Evolutionary conservation across 2,888 invertebrate genomes (phyloP).

Genomic region (Athripsodes cinereus): DNA sequence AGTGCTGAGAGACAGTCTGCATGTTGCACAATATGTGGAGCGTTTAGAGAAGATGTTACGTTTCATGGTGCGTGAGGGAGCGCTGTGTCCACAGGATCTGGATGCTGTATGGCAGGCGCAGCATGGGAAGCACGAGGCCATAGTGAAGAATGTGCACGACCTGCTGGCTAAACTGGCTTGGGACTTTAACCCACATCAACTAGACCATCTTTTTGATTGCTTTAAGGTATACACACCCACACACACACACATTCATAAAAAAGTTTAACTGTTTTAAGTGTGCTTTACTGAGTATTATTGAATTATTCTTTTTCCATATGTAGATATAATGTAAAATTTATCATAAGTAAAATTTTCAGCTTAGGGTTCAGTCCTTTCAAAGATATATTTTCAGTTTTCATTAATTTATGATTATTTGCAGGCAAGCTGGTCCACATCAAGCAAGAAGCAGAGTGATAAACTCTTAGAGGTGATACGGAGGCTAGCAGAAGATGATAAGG

Average conservation of each 20-base stretch:
- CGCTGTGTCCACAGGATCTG: slow-evolving; percentile 82
- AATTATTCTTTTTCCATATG: background rate
- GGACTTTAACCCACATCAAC: slow-evolving; percentile 96
- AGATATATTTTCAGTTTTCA: background rate
- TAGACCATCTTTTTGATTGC: slow-evolving; percentile 95
- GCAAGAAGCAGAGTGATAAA: slow-evolving; percentile 92
- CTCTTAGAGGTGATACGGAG: slow-evolving; percentile 89
- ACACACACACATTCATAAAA: too few relatives aligned
- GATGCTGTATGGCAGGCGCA: slow-evolving; percentile 97
- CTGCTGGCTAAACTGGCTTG: slow-evolving; percentile 93
- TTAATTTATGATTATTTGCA: too few relatives aligned
- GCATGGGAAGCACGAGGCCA: slow-evolving; percentile 96
- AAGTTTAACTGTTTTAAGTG: too few relatives aligned
- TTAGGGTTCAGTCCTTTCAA: too few relatives aligned
- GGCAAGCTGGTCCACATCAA: slow-evolving; percentile 93
- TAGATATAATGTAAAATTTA: background rate
- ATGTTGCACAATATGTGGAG: slow-evolving; percentile 97
- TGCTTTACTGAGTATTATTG: too few relatives aligned
- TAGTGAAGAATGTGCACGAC: slow-evolving; percentile 97
- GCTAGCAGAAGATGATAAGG: slow-evolving; percentile 96
- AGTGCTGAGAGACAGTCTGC: slow-evolving; percentile 89
- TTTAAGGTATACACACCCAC: slow-evolving; percentile 88
- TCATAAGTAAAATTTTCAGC: background rate
- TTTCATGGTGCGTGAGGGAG: slow-evolving; percentile 92
- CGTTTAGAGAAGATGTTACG: slow-evolving; percentile 95